Evolutionary conservation across 2,113 vertebrate species (phyloP), one percentile per base, ranked within the genome.

Genomic region (Psittacula cyanocephala): DNA sequence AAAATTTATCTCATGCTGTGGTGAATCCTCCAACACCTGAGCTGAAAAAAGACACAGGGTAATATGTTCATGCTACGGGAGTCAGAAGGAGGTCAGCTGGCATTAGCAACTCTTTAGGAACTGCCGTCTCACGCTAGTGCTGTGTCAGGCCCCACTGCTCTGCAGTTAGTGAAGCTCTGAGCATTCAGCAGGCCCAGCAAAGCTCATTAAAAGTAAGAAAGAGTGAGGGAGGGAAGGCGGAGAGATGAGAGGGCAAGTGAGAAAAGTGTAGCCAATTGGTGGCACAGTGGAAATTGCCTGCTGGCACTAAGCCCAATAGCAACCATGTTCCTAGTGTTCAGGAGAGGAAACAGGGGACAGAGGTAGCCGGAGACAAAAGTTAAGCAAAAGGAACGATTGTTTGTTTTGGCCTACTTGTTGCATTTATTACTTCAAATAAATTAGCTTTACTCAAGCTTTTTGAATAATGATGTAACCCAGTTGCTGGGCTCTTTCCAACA

Each of bases 1-100:
- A 89, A 88, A n/a, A 82, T 43, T 87, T 85, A 85, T 63, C 70
- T 86, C 84, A 46, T 44, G 76, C 87, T 95, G 57, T 63, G 68
- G 64, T 88, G 92, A 94, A 93, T 80, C 15, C 81, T 81, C 53
- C 84, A 68, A 59, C 35, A 76, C 28, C 3, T 35, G 57, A 65
- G 50, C 60, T 84, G 57, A 11, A 81, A 39, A 27, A 47, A 85
- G 9, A 52, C 33, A 76, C 70, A 69, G 46, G 43, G 31, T 85
- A 89, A 33, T 80, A 77, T 52, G 47, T 76, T 91, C 63, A 57
- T 46, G 28, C 39, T 83, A 77, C 55, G 70, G 19, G 62, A 35
- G 63, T 93, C 75, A 89, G 69, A 62, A 41, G 46, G 17, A 29
- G 19, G 71, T 74, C 85, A 88, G 13, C 33, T 78, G 76, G 65